These are phyloP conservation scores for Actinostola sp. DNA, from an alignment of 92 coral and sea anemone genomes.

Conservation along the genomic window DNA sequence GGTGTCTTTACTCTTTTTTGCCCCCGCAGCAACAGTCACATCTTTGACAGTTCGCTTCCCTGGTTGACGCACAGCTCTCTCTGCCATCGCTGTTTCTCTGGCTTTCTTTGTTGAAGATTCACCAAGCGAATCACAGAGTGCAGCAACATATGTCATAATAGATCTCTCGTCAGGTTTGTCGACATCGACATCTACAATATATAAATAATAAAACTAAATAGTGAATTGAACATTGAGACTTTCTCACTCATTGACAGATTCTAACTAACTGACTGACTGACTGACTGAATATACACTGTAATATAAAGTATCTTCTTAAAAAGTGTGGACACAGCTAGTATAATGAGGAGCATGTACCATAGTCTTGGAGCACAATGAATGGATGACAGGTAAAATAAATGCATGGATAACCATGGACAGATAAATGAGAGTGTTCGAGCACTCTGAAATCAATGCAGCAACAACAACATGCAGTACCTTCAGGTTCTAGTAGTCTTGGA, in stretches of 20 bases:
- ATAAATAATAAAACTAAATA: not conserved
- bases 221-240: no score
- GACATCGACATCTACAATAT: conserved; percentile 72
- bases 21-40: conserved; percentile 41
- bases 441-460: not conserved
- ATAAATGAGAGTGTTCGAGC: no score
- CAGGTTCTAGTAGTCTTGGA: conserved; percentile 79
- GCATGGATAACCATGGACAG: not conserved
- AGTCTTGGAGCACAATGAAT: not conserved
- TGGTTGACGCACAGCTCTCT: conserved; percentile 50
- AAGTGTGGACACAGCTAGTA: no score
- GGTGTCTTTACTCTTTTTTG: conserved; percentile 18
- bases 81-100: conserved; percentile 47
- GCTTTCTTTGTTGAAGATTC: conserved; percentile 50
- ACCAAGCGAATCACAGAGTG: conserved; percentile 72
- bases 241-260: no score
- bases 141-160: conserved; percentile 73
- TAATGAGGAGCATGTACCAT: no score
- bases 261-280: not conserved
- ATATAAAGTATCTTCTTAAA: not conserved
- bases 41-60: conserved; percentile 59
- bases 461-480: conserved; percentile 40
- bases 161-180: conserved; percentile 87
- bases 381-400: not conserved
- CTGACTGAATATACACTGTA: not conserved